Evolutionary conservation across 2,797 vertebrate species (phyloP).

Genomic region (Muscicapa comitata): DNA sequence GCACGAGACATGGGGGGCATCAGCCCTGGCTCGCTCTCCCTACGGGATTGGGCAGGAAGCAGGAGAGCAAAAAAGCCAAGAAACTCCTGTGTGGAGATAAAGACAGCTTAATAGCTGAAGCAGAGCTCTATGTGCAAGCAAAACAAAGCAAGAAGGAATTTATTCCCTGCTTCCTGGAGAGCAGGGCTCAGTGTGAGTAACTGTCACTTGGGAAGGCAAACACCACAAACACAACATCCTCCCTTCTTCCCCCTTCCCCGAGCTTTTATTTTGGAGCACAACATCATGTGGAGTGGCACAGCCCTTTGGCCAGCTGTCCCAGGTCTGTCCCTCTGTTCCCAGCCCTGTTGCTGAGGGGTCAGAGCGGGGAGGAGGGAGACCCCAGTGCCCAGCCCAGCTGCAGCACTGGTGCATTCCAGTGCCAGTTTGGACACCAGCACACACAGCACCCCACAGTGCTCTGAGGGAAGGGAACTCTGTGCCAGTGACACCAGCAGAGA

Average conservation of each 20-base stretch:
- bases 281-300: background rate
- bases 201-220: background rate
- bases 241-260: background rate
- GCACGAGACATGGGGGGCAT: fast-evolving
- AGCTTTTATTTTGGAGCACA: background rate
- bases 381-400: background rate
- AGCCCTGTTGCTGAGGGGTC: background rate
- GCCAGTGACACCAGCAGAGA: background rate
- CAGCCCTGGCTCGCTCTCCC: background rate
- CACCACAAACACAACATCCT: background rate
- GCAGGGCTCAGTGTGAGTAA: background rate
- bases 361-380: background rate
- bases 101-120: background rate
- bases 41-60: background rate
- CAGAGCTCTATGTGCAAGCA: background rate
- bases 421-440: fast-evolving
- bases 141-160: background rate
- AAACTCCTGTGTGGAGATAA: background rate
- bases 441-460: background rate
- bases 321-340: background rate
- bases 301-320: background rate
- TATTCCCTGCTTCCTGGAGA: background rate
- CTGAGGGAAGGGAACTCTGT: fast-evolving
- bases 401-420: fast-evolving
- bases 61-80: background rate